phyloP scores from a whole-genome alignment of 2,888 invertebrate genomes.

The Raillietiella orientalis region DNA sequence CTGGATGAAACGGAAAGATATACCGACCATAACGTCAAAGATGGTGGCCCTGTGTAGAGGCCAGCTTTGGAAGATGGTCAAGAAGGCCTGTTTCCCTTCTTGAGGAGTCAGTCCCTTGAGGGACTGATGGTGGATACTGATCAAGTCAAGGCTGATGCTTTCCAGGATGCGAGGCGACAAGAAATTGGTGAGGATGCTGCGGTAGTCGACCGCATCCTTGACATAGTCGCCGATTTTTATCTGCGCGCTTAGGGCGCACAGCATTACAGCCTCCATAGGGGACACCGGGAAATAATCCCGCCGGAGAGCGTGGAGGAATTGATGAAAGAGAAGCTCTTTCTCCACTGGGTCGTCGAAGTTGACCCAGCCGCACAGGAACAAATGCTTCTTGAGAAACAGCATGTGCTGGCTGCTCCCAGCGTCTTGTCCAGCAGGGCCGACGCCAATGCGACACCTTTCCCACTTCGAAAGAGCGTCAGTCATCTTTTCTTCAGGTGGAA shows the following conservation, averaged over 20 bases:
- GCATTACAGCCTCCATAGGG: constrained; percentile 76
- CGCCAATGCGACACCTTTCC: constrained; percentile 59
- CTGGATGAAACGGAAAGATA: neutral
- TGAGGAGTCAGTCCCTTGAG: constrained; percentile 51
- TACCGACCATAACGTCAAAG: constrained; percentile 61
- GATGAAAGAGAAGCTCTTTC: constrained; percentile 73
- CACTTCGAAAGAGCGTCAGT: constrained; percentile 83
- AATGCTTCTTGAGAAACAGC: constrained; percentile 36
- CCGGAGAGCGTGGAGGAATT: constrained; percentile 58
- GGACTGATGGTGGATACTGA: constrained; percentile 66
- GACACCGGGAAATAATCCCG: constrained; percentile 73
- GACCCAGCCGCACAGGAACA: constrained; percentile 43
- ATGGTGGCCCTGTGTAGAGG: constrained; percentile 70
- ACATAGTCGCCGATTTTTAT: constrained; percentile 49
- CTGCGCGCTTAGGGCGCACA: constrained; percentile 74
- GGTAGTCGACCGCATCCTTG: constrained; percentile 6
- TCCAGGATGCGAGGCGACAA: constrained; percentile 50
- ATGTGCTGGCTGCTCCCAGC: constrained; percentile 9
- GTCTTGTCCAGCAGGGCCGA: too few relatives aligned
- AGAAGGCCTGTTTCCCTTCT: constrained; percentile 65
- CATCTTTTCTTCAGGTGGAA: constrained; percentile 47
- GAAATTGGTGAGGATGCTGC: constrained; percentile 25
- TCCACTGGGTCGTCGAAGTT: constrained; percentile 56
- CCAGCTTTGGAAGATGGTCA: constrained; percentile 76
- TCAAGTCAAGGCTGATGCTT: constrained; percentile 41